phyloP scores from a whole-genome alignment of 2,113 vertebrate species.

The Rhinichthys klamathensis region DNA sequence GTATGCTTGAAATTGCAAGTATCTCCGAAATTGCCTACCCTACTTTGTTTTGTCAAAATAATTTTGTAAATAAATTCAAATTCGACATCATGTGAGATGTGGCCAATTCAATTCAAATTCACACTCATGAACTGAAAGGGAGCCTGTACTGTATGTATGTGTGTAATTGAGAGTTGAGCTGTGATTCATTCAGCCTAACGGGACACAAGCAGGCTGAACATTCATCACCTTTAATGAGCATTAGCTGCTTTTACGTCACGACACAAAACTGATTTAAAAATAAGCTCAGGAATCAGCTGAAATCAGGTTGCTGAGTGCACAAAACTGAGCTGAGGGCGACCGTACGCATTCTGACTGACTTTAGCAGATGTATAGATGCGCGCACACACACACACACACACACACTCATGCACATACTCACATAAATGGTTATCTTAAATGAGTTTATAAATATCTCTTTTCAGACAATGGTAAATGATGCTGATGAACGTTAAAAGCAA shows the following conservation, averaged over 20 bases:
- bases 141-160: not conserved
- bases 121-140: not conserved
- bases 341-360: not conserved
- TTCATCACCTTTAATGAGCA: conserved; percentile 18
- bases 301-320: conserved; percentile 4
- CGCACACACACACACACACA: not conserved
- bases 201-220: conserved; percentile 15
- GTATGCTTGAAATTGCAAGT: no score
- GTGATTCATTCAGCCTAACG: not conserved
- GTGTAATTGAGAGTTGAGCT: not conserved
- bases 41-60: not conserved
- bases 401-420: not conserved
- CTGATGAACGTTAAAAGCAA: not conserved
- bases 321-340: not conserved
- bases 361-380: not conserved
- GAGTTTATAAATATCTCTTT: not conserved
- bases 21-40: no score
- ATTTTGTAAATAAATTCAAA: not conserved
- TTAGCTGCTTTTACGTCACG: conserved; percentile 10
- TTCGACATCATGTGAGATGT: not conserved
- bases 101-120: not conserved
- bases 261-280: conserved; percentile 16
- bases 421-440: not conserved
- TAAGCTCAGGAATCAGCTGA: conserved; percentile 18
- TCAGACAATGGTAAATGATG: not conserved